Conservation (phyloP, 1,140 invertebrate genomes). For the Drosophila sulfurigaster region DNA sequence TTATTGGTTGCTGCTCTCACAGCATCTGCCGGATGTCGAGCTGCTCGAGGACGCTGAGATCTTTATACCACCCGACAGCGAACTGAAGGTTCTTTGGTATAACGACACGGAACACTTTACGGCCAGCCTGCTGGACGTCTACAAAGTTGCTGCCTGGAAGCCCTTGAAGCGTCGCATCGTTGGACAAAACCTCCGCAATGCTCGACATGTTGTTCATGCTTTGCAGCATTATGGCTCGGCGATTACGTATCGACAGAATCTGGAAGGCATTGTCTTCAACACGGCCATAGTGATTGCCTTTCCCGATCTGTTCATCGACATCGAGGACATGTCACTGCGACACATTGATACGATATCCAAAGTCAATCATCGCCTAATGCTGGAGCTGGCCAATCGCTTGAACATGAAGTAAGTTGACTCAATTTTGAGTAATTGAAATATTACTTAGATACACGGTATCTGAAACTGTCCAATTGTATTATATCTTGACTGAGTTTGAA, state of each 20-base stretch:
- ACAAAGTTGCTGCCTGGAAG: slow-evolving; percentile 70
- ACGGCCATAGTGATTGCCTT: slow-evolving; percentile 79
- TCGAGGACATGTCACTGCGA: slow-evolving; percentile 84
- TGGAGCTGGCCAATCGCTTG: slow-evolving; percentile 85
- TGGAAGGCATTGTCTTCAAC: slow-evolving; percentile 77
- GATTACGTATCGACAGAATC: slow-evolving; percentile 71
- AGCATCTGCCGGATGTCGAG: slow-evolving; percentile 44
- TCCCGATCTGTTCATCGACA: slow-evolving; percentile 79
- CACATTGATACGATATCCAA: slow-evolving; percentile 86
- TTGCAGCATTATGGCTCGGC: slow-evolving; percentile 69
- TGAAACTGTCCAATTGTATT: too few relatives aligned
- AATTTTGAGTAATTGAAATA: neutral
- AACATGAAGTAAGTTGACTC: slow-evolving; percentile 84
- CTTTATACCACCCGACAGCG: slow-evolving; percentile 76
- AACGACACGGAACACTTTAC: slow-evolving; percentile 21
- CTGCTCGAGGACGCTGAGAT: slow-evolving; percentile 68
- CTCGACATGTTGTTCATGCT: slow-evolving; percentile 48
- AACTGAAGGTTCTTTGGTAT: slow-evolving; percentile 59
- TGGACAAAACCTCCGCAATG: slow-evolving; percentile 36
- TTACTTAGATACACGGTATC: too few relatives aligned
- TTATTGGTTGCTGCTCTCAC: slow-evolving; percentile 71
- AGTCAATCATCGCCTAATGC: slow-evolving; percentile 85
- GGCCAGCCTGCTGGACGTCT: slow-evolving; percentile 62
- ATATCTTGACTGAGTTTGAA: too few relatives aligned
- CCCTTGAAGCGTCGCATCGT: slow-evolving; percentile 50